phyloP scores from a whole-genome alignment of 2,797 vertebrate species.

The Emys orbicularis region DNA sequence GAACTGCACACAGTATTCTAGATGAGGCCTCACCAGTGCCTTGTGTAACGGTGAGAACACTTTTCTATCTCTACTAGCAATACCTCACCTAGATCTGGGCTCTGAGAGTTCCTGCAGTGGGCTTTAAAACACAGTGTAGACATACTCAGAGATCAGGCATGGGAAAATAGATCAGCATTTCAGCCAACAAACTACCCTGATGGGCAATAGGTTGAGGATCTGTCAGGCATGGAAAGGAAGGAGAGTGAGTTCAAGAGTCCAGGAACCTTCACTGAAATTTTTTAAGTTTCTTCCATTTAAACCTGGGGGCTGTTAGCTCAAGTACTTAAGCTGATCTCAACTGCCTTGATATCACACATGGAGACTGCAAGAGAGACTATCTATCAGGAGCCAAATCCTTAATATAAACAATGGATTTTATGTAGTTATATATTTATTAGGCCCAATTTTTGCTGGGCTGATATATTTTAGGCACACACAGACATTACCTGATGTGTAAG shows the following conservation, averaged over 20 bases:
- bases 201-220: not conserved
- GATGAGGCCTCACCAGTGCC: not conserved
- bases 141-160: not conserved
- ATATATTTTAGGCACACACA: not conserved
- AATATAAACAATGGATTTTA: not conserved
- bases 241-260: not conserved
- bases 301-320: fast-evolving
- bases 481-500: not conserved
- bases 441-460: not conserved
- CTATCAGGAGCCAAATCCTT: not conserved
- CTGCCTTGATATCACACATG: not conserved
- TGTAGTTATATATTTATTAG: not conserved
- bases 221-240: not conserved
- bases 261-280: not conserved
- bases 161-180: not conserved
- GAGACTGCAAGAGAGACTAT: not conserved
- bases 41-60: not conserved
- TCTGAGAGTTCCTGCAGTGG: not conserved
- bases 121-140: not conserved
- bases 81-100: not conserved
- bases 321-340: not conserved
- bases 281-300: fast-evolving
- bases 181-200: fast-evolving
- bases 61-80: not conserved
- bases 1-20: not conserved